Evolutionary conservation across 2,888 invertebrate species (phyloP), one percentile per base, ranked within the genome.

Genomic region (Polia nebulosa): DNA sequence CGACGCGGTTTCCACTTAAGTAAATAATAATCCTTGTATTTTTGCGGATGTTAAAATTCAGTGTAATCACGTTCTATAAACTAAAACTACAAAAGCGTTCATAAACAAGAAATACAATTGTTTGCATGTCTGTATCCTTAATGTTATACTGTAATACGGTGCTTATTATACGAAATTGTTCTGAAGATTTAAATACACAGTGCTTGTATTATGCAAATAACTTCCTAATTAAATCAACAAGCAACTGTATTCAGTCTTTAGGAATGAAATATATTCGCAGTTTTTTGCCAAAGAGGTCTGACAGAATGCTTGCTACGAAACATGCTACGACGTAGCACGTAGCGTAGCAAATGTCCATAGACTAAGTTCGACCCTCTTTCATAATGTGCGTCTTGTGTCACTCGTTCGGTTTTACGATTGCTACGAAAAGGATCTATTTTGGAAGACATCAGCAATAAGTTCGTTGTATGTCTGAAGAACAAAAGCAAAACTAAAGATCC

Each of bases 111-210:
- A 58, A 8, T 74, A 5, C 36, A 36, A 67, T 44, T 59, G 22
- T 47, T 20, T 58, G 8, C 15, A 29, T 20, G 8, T 15, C 17
- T 63, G 47, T 52, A 39, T 20, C 49, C 58, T 39, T 62, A 62
- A 59, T 79, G 55, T 74, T 47, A 7, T 25, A 39, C n/a, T 79
- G 17, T 58, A 45, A 47, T 62, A 32, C 44, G 15, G 56, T 20
- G 39, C 51, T 52, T 41, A 51, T 56, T 51, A 62, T 56, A 32
- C 57, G 66, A 62, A 65, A 44, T 39, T 51, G 25, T 66, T 74
- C 29, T 58, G 20, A 59, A 56, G 45, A 47, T 58, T 49, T 53
- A 1, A 57, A 73, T 62, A 25, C 55, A 29, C 6, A 56, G 15
- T n/a, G 41, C 27, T 34, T 27, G 5, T 22, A 17, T 55, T 58